phyloP scores from a whole-genome alignment of 2,888 invertebrate genomes.

The Cylindroiulus punctatus region DNA sequence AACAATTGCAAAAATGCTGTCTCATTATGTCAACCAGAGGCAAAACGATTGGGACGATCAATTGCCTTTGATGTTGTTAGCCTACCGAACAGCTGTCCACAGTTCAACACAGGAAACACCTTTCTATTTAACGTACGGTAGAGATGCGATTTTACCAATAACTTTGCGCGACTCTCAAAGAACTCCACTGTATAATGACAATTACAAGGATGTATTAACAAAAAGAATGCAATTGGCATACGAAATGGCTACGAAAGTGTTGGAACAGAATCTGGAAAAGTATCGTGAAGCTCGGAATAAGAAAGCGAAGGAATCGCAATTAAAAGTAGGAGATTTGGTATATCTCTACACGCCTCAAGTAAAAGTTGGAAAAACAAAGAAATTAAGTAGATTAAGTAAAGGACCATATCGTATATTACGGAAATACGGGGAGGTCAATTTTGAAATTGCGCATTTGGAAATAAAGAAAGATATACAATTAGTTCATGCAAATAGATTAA shows the following conservation, averaged over 20 bases:
- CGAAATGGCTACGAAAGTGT: not conserved
- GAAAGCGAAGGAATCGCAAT: not conserved
- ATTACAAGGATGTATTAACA: not conserved
- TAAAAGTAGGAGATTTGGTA: not conserved
- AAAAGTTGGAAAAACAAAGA: not conserved
- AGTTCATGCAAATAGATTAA: no score
- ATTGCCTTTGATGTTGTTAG: not conserved
- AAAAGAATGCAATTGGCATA: not conserved
- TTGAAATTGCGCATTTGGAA: not conserved
- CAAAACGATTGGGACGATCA: constrained; percentile 48
- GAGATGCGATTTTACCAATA: constrained; percentile 12
- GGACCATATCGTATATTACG: not conserved
- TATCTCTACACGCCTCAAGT: not conserved
- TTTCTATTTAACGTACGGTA: not conserved
- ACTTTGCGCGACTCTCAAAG: not conserved
- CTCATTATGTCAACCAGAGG: not conserved
- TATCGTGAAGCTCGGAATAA: not conserved
- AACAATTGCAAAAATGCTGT: not conserved
- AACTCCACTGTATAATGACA: not conserved
- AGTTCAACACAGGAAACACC: constrained; percentile 31
- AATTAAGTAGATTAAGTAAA: not conserved
- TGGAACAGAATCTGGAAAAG: not conserved
- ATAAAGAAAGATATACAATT: not conserved
- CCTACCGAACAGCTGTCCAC: constrained; percentile 16
- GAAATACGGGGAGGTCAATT: not conserved